A percentile compares a stretch with the other conserved stretches of the same genome.
Evolutionary conservation across 2,113 vertebrate genomes (phyloP).

Genomic region (Sisor rabdophorus): DNA sequence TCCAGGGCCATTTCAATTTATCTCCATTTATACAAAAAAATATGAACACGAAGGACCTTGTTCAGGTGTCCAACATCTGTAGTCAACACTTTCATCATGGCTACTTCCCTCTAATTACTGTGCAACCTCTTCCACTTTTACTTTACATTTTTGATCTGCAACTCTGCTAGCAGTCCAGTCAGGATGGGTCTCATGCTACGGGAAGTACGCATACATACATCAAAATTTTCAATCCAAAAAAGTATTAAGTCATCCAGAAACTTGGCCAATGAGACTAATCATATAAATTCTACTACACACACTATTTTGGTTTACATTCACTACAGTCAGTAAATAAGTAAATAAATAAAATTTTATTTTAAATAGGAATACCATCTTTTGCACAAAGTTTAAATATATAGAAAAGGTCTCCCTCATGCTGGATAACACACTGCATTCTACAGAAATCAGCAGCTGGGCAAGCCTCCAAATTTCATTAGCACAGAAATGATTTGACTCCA

Average conservation of each 20-base stretch:
- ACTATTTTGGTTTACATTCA: not conserved
- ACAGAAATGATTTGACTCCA: constrained; percentile 36
- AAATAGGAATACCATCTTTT: no score
- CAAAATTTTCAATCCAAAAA: no score
- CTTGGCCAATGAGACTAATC: not conserved
- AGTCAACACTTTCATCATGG: no score
- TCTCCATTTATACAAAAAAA: no score
- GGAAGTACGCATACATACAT: not conserved
- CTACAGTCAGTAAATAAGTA: not conserved
- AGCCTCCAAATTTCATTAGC: constrained; percentile 41
- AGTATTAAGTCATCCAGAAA: no score
- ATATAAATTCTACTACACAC: not conserved
- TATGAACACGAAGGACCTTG: no score
- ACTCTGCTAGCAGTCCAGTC: not conserved
- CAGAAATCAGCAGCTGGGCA: no score
- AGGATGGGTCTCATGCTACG: not conserved
- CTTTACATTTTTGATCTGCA: constrained; percentile 28
- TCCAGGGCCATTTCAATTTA: no score
- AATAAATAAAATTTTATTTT: not conserved
- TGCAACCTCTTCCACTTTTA: constrained; percentile 6
- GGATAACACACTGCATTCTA: constrained; percentile 8
- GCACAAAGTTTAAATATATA: not conserved
- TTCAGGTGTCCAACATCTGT: no score
- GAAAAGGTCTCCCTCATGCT: constrained; percentile 1
- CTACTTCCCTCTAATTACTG: no score